A percentile compares a stretch with the other conserved stretches of the same genome.
These are phyloP conservation scores for Polyergus mexicanus DNA, from an alignment of 1,140 invertebrate genomes.

Conservation along the genomic window DNA sequence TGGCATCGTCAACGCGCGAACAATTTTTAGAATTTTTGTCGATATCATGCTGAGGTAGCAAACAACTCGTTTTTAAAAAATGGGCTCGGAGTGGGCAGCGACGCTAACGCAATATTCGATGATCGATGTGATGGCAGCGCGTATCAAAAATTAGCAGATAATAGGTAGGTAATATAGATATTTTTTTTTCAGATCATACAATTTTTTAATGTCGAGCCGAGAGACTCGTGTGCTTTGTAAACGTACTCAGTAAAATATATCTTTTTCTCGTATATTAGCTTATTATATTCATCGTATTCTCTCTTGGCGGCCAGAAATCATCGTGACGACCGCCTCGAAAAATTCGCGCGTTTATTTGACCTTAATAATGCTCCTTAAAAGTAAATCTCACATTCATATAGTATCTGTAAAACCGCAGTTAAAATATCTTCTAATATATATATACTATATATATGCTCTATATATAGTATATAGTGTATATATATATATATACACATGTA, in stretches of 20 bases:
- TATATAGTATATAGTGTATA: conserved; percentile 67
- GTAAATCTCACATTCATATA: conserved; percentile 83
- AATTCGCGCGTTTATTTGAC: conserved; percentile 63
- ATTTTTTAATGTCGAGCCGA: conserved; percentile 21
- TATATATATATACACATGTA: conserved; percentile 48
- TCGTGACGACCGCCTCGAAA: not conserved
- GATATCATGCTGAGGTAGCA: conserved; percentile 71
- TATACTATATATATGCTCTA: conserved; percentile 73
- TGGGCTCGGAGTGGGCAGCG: conserved; percentile 61
- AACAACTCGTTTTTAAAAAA: conserved; percentile 66
- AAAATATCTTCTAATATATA: conserved; percentile 82
- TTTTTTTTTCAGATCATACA: conserved; percentile 8
- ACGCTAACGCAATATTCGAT: conserved; percentile 48
- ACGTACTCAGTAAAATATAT: conserved; percentile 83
- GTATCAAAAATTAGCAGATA: conserved; percentile 61
- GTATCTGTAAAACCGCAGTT: conserved; percentile 84
- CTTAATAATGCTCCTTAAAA: conserved; percentile 78
- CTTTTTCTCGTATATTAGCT: conserved; percentile 58
- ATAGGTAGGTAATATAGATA: conserved; percentile 25
- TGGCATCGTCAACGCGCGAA: conserved; percentile 40
- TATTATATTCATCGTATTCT: conserved; percentile 63
- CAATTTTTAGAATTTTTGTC: conserved; percentile 57
- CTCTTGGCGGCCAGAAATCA: conserved; percentile 56
- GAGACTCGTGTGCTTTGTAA: conserved; percentile 71
- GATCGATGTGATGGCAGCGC: conserved; percentile 54